These are phyloP conservation scores for Corythornis cristatus DNA, from an alignment of 2,113 vertebrate species.

Conservation along the genomic window DNA sequence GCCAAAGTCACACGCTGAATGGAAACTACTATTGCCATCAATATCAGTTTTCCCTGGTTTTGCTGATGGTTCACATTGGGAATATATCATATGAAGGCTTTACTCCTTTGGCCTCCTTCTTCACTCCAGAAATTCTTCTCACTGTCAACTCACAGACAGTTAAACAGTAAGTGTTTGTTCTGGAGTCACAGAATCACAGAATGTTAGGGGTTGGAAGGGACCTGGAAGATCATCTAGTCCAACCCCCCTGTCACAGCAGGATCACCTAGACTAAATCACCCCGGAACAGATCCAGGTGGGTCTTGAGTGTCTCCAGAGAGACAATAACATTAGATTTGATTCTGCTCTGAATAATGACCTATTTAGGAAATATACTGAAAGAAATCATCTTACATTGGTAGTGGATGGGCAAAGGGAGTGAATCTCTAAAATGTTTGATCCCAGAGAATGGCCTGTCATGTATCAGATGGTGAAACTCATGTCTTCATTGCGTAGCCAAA, in stretches of 20 bases:
- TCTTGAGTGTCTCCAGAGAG: too few relatives aligned
- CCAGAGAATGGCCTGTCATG: conserved; percentile 6
- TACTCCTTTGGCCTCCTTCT: background rate
- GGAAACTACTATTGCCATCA: background rate
- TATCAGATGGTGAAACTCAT: conserved; percentile 20
- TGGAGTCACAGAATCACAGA: background rate
- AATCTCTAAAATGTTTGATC: background rate
- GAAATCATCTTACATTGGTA: background rate
- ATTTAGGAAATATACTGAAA: background rate
- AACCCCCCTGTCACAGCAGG: too few relatives aligned
- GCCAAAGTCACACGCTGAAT: background rate
- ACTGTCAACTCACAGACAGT: background rate
- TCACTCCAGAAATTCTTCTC: background rate
- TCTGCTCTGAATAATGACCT: background rate
- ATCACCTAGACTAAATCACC: too few relatives aligned
- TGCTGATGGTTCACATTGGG: background rate
- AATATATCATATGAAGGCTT: background rate
- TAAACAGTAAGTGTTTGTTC: background rate
- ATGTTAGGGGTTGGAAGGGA: too few relatives aligned
- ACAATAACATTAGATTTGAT: background rate
- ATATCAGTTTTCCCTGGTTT: background rate
- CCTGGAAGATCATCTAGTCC: too few relatives aligned
- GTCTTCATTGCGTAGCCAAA: conserved; percentile 56
- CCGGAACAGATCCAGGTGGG: too few relatives aligned
- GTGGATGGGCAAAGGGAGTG: background rate